Evolutionary conservation across 1,140 invertebrate genomes (phyloP).

Genomic region (Dryas iulia): DNA sequence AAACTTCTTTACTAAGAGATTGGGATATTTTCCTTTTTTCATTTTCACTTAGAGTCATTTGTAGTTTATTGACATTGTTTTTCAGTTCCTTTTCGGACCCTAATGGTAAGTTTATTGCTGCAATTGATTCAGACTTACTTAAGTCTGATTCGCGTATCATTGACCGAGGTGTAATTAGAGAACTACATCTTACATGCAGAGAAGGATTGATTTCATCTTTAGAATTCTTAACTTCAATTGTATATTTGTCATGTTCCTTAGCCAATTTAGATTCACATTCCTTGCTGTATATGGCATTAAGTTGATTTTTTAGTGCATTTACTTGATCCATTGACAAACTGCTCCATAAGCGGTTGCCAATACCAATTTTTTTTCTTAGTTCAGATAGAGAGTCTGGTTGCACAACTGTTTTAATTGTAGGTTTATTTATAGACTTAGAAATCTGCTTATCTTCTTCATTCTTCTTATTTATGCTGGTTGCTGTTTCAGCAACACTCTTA

Average conservation of each 20-base stretch:
- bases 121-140: slow-evolving; percentile 81
- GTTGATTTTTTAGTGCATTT: slow-evolving; percentile 88
- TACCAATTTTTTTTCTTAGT: slow-evolving; percentile 79
- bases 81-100: slow-evolving; percentile 73
- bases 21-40: slow-evolving; percentile 88
- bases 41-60: slow-evolving; percentile 82
- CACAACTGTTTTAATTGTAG: slow-evolving; percentile 37
- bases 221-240: slow-evolving; percentile 81
- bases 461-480: slow-evolving; percentile 83
- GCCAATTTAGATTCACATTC: slow-evolving; percentile 71
- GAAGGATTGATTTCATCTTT: slow-evolving; percentile 64
- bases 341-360: slow-evolving; percentile 89
- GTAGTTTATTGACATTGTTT: slow-evolving; percentile 75
- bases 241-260: slow-evolving; percentile 74
- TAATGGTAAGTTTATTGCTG: slow-evolving; percentile 72
- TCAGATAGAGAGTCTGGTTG: slow-evolving; percentile 59
- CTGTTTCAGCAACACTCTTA: slow-evolving; percentile 88
- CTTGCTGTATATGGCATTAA: slow-evolving; percentile 90
- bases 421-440: slow-evolving; percentile 29
- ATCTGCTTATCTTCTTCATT: slow-evolving; percentile 46
- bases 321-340: slow-evolving; percentile 92
- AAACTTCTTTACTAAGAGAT: slow-evolving; percentile 86
- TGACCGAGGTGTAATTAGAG: slow-evolving; percentile 65
- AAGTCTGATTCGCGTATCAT: slow-evolving; percentile 48
- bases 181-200: slow-evolving; percentile 87